These are phyloP conservation scores for Portunus trituberculatus DNA, from an alignment of 1,140 invertebrate species.

Conservation along the genomic window DNA sequence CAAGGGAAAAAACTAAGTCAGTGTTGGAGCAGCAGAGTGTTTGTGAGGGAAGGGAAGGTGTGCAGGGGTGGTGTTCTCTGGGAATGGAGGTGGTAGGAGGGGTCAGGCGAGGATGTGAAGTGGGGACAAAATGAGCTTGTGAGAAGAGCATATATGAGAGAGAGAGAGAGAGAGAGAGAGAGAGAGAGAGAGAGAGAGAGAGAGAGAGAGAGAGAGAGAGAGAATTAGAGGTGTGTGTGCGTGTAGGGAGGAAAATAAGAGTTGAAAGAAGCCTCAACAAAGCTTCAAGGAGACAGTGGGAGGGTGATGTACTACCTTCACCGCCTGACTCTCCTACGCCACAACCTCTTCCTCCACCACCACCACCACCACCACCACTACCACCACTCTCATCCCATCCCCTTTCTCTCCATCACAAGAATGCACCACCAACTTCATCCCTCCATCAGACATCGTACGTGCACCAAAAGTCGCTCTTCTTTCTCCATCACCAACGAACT, in stretches of 20 bases:
- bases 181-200: constrained; percentile 20
- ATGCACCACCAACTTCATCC: not conserved
- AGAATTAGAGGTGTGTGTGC: not conserved
- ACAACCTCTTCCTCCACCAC: not conserved
- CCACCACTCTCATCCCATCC: not conserved
- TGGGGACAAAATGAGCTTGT: too few relatives aligned
- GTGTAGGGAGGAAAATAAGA: not conserved
- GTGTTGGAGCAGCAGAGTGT: not conserved
- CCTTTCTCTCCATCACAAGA: not conserved
- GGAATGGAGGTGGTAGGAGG: not conserved
- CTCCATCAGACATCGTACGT: not conserved
- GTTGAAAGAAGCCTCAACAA: constrained; percentile 10
- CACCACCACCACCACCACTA: constrained; percentile 7
- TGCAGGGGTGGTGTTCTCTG: not conserved
- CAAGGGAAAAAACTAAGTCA: not conserved
- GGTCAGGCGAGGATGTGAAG: not conserved
- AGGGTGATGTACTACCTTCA: not conserved
- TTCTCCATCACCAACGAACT: not conserved
- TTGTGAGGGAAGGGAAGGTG: not conserved
- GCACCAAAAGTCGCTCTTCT: not conserved
- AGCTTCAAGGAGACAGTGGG: not conserved
- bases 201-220: constrained; percentile 20
- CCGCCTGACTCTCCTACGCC: not conserved
- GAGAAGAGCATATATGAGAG: not conserved
- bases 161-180: constrained; percentile 20